Conservation (phyloP, 1,140 invertebrate genomes). For the Cepaea nemoralis region DNA sequence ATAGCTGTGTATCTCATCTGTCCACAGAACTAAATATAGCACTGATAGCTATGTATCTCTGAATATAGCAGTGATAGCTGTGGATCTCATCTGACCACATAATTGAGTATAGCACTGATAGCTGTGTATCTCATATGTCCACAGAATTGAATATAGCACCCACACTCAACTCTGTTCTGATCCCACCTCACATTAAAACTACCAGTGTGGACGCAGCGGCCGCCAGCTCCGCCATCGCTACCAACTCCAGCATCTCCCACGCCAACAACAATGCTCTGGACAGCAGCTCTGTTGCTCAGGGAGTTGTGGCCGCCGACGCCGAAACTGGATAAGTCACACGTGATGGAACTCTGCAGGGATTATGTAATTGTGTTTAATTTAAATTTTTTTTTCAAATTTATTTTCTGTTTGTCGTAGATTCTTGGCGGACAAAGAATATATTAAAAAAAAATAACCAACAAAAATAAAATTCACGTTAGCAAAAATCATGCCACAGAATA, state of each 20-base stretch:
- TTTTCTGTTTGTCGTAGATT: neutral
- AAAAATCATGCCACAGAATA: neutral
- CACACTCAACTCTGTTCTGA: conserved; percentile 81
- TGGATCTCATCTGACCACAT: no score
- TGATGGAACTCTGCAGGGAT: neutral
- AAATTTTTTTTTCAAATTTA: neutral
- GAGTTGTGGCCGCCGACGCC: neutral
- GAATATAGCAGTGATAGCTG: no score
- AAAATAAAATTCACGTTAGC: neutral
- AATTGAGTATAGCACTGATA: no score
- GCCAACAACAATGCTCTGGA: neutral
- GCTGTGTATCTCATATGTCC: neutral
- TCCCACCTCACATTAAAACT: conserved; percentile 77
- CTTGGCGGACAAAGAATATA: neutral
- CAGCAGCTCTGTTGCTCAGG: neutral
- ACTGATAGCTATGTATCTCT: no score
- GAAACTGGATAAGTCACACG: conserved; percentile 22
- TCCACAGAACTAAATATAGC: no score
- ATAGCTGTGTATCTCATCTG: no score
- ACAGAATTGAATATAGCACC: conserved; percentile 76
- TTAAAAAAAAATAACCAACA: neutral
- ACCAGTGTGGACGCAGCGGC: conserved; percentile 20
- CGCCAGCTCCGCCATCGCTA: neutral
- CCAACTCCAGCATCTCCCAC: neutral
- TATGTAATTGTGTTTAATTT: neutral